Evolutionary conservation across 2,113 vertebrate species (phyloP), one percentile per base, ranked within the genome.

Genomic region (Ramphastos sulfuratus): DNA sequence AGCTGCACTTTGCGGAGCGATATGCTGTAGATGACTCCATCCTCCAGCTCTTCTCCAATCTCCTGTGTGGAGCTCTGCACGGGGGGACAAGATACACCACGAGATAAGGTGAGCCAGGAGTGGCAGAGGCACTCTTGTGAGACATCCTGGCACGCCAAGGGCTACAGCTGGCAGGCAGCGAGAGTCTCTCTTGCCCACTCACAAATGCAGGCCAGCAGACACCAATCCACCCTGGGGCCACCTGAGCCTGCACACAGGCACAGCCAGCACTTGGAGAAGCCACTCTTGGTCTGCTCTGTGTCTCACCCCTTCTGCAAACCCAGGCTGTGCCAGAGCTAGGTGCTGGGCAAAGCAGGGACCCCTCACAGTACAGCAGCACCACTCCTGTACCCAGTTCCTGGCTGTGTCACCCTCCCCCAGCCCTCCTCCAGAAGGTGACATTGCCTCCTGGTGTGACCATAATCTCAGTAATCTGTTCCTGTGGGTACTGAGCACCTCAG

Each of bases 1-100:
- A 99, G 97, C 97, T 99, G 99, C 91, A 99, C 98, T 94, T 99
- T 99, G 59, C 99, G 98, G 82, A 99, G 98, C 5, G 99, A 99
- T 97, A 99, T 99, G 97, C 98, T 99, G 97, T 99, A 99, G 97
- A 99, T 97, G 61, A 99, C 98, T 2, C 99, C 99, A 63, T 99
- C 99, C 97, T 99, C 98, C 85, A 98, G 98, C 98, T 99, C 99
- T 97, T 99, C 99, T 25, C 99, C 99, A 0, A 99, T 99, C 98
- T 99, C 99, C 98, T 99, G 99, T 58, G 99, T 99, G 95, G 98
- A 98, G 98, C 98, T 99, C 99, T 99, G 96, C 2, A 56, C 2
- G 14, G 79, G 82, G 18, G 20, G 27, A 85, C 73, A 82, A 60
- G 65, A 90, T 60, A 89, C 63, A 83, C 76, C 33, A 0, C 52